Evolutionary conservation across 1,140 invertebrate species (phyloP).

Genomic region (Nylanderia fulva): DNA sequence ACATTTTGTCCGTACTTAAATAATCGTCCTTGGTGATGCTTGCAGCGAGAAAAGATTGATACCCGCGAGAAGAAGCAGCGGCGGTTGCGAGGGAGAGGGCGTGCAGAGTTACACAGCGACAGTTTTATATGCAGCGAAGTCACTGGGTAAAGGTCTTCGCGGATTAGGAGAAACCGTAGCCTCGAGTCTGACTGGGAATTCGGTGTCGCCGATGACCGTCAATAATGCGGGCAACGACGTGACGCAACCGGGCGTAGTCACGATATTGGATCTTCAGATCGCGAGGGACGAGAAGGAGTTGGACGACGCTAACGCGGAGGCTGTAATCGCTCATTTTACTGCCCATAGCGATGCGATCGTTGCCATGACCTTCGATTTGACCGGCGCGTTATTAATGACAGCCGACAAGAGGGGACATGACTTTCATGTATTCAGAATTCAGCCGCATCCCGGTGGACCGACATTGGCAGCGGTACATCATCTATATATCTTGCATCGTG

Average conservation of each 20-base stretch:
- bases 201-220: slow-evolving; percentile 81
- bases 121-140: slow-evolving; percentile 97
- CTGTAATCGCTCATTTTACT: slow-evolving; percentile 96
- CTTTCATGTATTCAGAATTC: slow-evolving; percentile 98
- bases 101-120: slow-evolving; percentile 97
- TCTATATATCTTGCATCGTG: slow-evolving; percentile 97
- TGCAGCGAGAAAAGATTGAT: slow-evolving; percentile 93
- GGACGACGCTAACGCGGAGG: slow-evolving; percentile 87
- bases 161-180: slow-evolving; percentile 98
- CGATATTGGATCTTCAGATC: slow-evolving; percentile 93
- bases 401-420: slow-evolving; percentile 97
- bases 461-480: slow-evolving; percentile 97
- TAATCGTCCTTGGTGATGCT: slow-evolving; percentile 26
- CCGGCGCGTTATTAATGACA: slow-evolving; percentile 96
- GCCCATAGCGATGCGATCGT: slow-evolving; percentile 97
- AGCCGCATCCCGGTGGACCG: slow-evolving; percentile 96
- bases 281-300: slow-evolving; percentile 87
- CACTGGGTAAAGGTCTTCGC: slow-evolving; percentile 92
- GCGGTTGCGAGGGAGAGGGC: slow-evolving; percentile 92
- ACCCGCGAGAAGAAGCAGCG: slow-evolving; percentile 93
- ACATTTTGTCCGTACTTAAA: background rate
- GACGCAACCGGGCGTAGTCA: slow-evolving; percentile 93
- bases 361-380: slow-evolving; percentile 96
- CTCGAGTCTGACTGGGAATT: slow-evolving; percentile 92
- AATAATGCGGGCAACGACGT: slow-evolving; percentile 84